Percentiles rank a stretch among this genome's conserved stretches.
Conservation (phyloP, 2,797 vertebrate species). For the Intellagama lesueurii region DNA sequence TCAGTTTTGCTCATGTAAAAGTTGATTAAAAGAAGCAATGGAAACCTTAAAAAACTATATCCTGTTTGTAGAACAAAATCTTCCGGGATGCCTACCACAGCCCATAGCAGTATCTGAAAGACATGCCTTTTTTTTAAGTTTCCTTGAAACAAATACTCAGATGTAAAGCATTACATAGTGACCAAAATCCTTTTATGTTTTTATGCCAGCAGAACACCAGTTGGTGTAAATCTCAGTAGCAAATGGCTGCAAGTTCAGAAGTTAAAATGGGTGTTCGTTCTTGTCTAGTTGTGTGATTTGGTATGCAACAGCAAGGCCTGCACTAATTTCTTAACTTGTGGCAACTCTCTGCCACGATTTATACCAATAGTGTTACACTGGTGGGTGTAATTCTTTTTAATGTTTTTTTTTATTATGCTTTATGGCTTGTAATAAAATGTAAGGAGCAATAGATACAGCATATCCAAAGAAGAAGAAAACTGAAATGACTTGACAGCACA, state of each 20-base stretch:
- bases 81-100: background rate
- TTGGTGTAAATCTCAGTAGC: no score
- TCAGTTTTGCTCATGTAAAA: conserved; percentile 13
- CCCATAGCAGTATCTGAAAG: background rate
- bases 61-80: conserved; percentile 9
- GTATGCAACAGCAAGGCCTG: background rate
- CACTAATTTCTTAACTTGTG: background rate
- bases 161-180: background rate
- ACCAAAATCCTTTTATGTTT: no score
- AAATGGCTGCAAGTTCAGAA: no score
- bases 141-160: background rate
- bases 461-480: background rate
- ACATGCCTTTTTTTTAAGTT: background rate
- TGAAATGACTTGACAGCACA: conserved; percentile 1
- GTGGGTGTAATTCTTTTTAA: background rate
- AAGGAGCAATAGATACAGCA: background rate
- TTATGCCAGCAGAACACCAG: no score
- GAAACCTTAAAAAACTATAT: background rate
- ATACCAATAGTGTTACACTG: background rate
- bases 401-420: background rate
- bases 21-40: background rate
- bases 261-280: no score
- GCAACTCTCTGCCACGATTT: no score
- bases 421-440: background rate
- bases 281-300: background rate